Percentiles rank a stretch among this genome's conserved stretches.
Conservation (phyloP, 92 coral and sea anemone genomes). For the Paramuricea clavata region DNA sequence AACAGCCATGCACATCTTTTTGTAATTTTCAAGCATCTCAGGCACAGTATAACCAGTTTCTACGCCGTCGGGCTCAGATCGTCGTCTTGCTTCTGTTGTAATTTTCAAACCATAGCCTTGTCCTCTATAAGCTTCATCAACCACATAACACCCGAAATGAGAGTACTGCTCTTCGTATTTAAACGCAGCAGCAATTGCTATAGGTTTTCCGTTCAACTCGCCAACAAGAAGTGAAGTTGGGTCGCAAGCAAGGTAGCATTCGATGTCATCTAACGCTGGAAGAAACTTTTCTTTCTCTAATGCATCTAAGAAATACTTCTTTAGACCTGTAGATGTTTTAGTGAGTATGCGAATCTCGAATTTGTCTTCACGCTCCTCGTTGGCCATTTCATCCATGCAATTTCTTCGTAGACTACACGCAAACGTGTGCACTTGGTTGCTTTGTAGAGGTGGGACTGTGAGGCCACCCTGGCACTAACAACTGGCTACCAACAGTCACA, state of each 20-base stretch:
- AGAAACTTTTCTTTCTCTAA: constrained; percentile 10
- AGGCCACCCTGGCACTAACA: no score
- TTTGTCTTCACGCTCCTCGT: neutral
- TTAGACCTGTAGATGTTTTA: neutral
- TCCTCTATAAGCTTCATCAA: constrained; percentile 49
- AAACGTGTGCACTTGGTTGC: no score
- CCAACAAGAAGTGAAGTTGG: constrained; percentile 49
- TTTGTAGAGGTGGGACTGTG: no score
- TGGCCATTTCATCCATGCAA: no score
- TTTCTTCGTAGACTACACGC: no score
- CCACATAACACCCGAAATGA: neutral
- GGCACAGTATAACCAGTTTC: neutral
- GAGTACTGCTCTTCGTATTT: constrained; percentile 42
- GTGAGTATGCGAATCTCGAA: constrained; percentile 1
- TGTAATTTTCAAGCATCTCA: constrained; percentile 14
- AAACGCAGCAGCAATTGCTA: neutral
- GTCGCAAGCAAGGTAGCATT: constrained; percentile 43
- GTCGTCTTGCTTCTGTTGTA: constrained; percentile 14
- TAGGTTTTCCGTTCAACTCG: constrained; percentile 58
- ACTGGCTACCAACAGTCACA: no score
- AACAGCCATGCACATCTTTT: neutral
- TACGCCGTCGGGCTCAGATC: constrained; percentile 14
- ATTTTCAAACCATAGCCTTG: constrained; percentile 52
- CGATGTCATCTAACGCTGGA: constrained; percentile 34
- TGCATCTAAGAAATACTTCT: neutral